phyloP scores from a whole-genome alignment of 2,888 invertebrate genomes.

The Synergus umbraculus region DNA sequence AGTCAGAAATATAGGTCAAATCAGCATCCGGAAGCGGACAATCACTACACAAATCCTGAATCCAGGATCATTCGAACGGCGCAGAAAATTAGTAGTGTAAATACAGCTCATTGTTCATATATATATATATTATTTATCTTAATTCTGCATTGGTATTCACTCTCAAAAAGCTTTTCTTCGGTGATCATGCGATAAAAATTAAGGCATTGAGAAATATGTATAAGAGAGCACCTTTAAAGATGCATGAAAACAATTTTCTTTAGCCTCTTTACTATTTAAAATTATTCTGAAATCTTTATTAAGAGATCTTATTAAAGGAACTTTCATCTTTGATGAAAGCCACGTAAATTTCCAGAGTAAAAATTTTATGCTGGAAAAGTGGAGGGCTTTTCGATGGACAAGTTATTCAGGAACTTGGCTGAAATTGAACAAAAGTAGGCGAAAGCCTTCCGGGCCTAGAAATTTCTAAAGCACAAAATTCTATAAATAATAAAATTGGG shows the following conservation, averaged over 20 bases:
- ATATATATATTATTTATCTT: background rate
- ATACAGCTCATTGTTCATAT: background rate
- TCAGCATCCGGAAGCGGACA: background rate
- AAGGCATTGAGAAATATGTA: too few relatives aligned
- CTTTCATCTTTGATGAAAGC: background rate
- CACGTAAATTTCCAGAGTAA: background rate
- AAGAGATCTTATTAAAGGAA: background rate
- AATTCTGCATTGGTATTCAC: background rate
- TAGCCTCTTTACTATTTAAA: too few relatives aligned
- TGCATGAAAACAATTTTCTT: too few relatives aligned
- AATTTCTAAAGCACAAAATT: conserved; percentile 16
- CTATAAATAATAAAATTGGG: background rate
- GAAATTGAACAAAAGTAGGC: conserved; percentile 20
- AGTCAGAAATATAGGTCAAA: background rate
- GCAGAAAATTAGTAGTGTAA: background rate
- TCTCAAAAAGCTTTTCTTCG: too few relatives aligned
- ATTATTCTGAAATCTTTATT: too few relatives aligned
- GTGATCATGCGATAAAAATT: too few relatives aligned
- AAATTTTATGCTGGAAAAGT: conserved; percentile 2
- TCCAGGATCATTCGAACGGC: background rate
- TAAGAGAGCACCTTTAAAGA: too few relatives aligned
- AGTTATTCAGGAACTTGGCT: conserved; percentile 30
- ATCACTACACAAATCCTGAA: background rate
- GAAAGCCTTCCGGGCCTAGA: background rate
- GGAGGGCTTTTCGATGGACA: background rate